phyloP scores from a whole-genome alignment of 2,888 invertebrate species.

The Apoderus coryli region DNA sequence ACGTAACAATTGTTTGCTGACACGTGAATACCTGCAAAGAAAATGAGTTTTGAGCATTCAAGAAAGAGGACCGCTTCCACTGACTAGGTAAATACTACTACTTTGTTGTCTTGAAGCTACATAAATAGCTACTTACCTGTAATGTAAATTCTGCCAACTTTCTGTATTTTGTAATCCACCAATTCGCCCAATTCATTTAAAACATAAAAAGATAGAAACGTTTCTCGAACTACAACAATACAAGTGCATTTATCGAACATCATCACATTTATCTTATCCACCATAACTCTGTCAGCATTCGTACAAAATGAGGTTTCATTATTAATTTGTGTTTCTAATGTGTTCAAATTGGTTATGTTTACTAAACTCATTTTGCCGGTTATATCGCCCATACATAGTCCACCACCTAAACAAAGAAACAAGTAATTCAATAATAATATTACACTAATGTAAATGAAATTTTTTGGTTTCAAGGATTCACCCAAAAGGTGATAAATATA shows the following conservation, averaged over 20 bases:
- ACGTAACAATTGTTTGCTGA: no score
- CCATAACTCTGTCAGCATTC: constrained; percentile 20
- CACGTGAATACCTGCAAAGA: no score
- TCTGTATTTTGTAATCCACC: constrained; percentile 20
- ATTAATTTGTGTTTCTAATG: constrained; percentile 16
- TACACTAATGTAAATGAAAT: constrained; percentile 9
- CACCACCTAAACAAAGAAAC: constrained; percentile 19
- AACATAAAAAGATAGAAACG: constrained; percentile 22
- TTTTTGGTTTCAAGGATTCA: constrained; percentile 10
- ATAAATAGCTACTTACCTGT: constrained; percentile 22
- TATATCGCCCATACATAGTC: constrained; percentile 23
- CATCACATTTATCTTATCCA: constrained; percentile 24
- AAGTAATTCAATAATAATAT: constrained; percentile 4
- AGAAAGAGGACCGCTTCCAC: no score
- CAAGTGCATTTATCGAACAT: constrained; percentile 19
- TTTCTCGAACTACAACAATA: constrained; percentile 23
- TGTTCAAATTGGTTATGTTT: constrained; percentile 20
- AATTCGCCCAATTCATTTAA: constrained; percentile 22
- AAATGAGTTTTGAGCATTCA: no score
- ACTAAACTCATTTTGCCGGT: constrained; percentile 24
- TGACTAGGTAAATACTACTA: no score
- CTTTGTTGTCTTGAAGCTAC: no score
- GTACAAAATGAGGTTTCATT: constrained; percentile 20
- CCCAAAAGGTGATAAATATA: constrained; percentile 12
- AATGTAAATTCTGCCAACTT: constrained; percentile 24